Evolutionary conservation across 2,888 invertebrate genomes (phyloP), one percentile per base, ranked within the genome.

Genomic region (Dryomyza anilis): DNA sequence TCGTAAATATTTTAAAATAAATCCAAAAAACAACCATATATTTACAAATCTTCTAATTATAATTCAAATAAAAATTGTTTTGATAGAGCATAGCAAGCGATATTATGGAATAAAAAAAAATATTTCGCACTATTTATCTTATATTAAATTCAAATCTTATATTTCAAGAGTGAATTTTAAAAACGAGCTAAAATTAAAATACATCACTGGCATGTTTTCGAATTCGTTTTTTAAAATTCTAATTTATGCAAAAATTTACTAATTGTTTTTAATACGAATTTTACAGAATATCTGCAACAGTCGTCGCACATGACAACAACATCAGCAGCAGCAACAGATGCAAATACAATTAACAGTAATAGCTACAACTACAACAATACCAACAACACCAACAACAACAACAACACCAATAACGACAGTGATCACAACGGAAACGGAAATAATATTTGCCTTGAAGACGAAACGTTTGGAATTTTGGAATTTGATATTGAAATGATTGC

Each of bases 401-500:
- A 69, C 66, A 69, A 67, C 66, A 72, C 71, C 70, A 74, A 72
- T n/a, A 73, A 71, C 70, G 70, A 71, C 70, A 72, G 62, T 65
- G 67, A 67, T 68, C 65, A 63, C 43, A 67, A 71, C 69, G 67
- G 67, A 69, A 60, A 69, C 69, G 57, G 58, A 7, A 70, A 68
- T 70, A n/a, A n/a, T 71, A 66, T 68, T 29, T 59, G 30, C 59
- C 46, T 74, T 69, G 43, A 57, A 19, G 27, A 39, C 71, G 72
- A 76, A 70, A 72, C 73, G 69, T 73, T 73, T 74, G 71, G 69
- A 69, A 73, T 76, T 72, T 78, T 78, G 74, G 78, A 78, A 63
- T 79, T 80, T 74, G 78, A 79, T 73, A 78, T 80, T 72, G 76
- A 74, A 71, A 69, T 79, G 77, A 74, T 79, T 75, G 74, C 73